Percentiles rank a stretch among this genome's conserved stretches.
Conservation (phyloP, 1,140 invertebrate genomes). For the Papilio polyxenes region DNA sequence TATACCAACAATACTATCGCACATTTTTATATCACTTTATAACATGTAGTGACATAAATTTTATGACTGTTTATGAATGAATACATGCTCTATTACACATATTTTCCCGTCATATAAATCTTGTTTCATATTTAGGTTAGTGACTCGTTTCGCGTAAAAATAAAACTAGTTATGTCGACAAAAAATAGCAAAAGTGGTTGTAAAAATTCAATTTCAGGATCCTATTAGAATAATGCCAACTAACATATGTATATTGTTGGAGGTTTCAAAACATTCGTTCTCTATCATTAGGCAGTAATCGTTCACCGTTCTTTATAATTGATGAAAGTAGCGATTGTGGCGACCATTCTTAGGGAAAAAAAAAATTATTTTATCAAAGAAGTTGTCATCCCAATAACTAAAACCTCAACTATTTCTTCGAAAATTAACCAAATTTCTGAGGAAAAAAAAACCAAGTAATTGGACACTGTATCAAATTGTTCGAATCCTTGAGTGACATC, state of each 20-base stretch:
- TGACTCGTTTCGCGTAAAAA: neutral
- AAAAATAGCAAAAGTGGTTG: neutral
- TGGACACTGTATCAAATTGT: neutral
- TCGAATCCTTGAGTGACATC: neutral
- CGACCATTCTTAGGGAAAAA: neutral
- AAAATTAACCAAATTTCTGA: neutral
- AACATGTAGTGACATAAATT: neutral
- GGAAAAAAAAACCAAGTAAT: neutral
- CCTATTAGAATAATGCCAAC: neutral
- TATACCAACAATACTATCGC: neutral
- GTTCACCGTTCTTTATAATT: neutral
- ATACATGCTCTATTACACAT: constrained; percentile 15
- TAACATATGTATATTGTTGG: neutral
- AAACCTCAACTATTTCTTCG: neutral
- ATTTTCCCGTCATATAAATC: neutral
- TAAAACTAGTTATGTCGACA: neutral
- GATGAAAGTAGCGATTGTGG: too few species aligned
- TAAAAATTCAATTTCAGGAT: neutral
- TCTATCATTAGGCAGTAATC: too few species aligned
- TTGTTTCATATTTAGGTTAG: constrained; percentile 5
- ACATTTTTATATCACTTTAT: neutral
- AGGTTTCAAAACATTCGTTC: neutral
- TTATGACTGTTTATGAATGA: constrained; percentile 24
- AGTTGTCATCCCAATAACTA: neutral
- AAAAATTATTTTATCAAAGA: neutral